phyloP scores from a whole-genome alignment of 2,888 invertebrate genomes.

The Eupithecia inturbata region DNA sequence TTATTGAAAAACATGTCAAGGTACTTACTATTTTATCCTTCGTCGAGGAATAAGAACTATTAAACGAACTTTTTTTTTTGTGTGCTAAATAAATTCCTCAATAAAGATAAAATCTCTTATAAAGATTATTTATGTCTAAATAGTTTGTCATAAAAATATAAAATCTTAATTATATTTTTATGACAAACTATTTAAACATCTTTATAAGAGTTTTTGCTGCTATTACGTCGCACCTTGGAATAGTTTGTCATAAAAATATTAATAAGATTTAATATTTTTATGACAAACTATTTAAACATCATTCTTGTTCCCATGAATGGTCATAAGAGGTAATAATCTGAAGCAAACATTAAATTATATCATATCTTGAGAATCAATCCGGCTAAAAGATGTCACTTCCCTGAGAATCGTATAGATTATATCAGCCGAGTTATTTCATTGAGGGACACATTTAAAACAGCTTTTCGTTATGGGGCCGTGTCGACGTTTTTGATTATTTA shows the following conservation, averaged over 20 bases:
- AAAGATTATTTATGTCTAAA: background rate
- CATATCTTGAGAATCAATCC: conserved; percentile 17
- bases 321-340: conserved; percentile 3
- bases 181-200: no score
- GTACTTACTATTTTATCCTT: background rate
- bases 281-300: no score
- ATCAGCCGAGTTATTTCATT: conserved; percentile 59
- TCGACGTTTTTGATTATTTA: conserved; percentile 73
- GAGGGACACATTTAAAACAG: conserved; percentile 57
- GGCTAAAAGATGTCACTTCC: conserved; percentile 35
- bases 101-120: no score
- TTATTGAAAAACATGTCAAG: background rate
- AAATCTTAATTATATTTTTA: conserved; percentile 5
- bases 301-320: conserved; percentile 23
- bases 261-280: conserved; percentile 1
- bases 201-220: no score
- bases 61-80: no score
- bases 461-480: conserved; percentile 59
- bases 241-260: conserved; percentile 4
- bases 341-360: conserved; percentile 19
- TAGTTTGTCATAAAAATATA: conserved; percentile 1
- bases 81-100: no score
- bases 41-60: background rate
- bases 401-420: conserved; percentile 49
- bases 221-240: no score